These are phyloP conservation scores for Laticauda colubrina DNA, from an alignment of 2,113 vertebrate species.

Conservation along the genomic window DNA sequence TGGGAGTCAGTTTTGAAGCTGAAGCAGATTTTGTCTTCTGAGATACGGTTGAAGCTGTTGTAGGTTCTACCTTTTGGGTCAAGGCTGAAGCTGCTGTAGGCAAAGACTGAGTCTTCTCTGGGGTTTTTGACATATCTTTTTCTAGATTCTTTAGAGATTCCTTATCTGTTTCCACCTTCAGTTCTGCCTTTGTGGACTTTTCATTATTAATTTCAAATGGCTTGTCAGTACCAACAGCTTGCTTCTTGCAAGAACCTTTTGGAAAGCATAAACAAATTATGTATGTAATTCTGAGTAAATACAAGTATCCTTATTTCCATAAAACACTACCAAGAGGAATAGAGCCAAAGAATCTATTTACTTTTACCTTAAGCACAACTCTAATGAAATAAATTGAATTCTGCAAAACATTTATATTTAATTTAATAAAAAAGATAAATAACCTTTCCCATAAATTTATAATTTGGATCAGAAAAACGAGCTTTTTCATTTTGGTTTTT, in stretches of 20 bases:
- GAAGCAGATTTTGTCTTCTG: neutral
- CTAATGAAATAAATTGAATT: neutral
- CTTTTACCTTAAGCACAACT: neutral
- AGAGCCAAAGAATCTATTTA: neutral
- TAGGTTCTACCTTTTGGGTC: neutral
- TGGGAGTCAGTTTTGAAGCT: slow-evolving; percentile 44
- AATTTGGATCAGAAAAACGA: neutral
- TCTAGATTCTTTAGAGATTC: slow-evolving; percentile 53
- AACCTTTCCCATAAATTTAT: neutral
- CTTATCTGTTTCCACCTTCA: slow-evolving; percentile 47
- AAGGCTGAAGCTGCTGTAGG: slow-evolving; percentile 26
- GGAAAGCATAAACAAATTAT: slow-evolving; percentile 52
- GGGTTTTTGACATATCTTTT: slow-evolving; percentile 22
- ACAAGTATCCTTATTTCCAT: slow-evolving; percentile 1
- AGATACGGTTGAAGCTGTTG: neutral
- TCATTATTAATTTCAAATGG: slow-evolving; percentile 58
- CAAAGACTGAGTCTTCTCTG: neutral
- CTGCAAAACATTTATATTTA: neutral
- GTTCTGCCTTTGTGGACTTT: slow-evolving; percentile 54
- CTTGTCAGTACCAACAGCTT: slow-evolving; percentile 63
- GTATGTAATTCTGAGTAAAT: slow-evolving; percentile 13
- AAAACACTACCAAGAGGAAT: neutral
- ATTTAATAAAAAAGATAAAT: neutral
- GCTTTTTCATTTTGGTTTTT: neutral
- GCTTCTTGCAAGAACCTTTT: slow-evolving; percentile 74